These are phyloP conservation scores for Drosophila navojoa DNA, from an alignment of 1,140 invertebrate species.

Conservation along the genomic window DNA sequence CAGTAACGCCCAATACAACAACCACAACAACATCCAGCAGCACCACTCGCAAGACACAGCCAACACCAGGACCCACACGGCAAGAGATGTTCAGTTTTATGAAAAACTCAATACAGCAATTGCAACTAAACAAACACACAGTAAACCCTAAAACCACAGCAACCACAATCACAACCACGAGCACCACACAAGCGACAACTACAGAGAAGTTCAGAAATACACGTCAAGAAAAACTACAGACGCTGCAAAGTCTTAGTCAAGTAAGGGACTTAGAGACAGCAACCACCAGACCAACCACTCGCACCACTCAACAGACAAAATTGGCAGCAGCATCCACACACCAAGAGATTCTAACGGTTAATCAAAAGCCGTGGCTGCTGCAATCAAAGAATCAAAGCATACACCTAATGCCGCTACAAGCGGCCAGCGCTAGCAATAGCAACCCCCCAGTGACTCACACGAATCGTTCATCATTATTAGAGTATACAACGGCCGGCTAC, in stretches of 20 bases:
- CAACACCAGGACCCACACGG: not conserved
- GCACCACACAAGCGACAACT: not conserved
- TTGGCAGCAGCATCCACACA: conserved; percentile 23
- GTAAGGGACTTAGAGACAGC: not conserved
- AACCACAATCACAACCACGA: not conserved
- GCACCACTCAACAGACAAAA: not conserved
- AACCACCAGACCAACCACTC: not conserved
- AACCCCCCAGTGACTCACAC: conserved; percentile 65
- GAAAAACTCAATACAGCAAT: not conserved
- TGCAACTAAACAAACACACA: conserved; percentile 1
- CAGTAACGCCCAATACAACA: conserved; percentile 1
- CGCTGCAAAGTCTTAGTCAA: not conserved
- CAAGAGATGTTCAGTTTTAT: not conserved
- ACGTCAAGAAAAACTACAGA: not conserved
- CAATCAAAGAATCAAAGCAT: conserved; percentile 54
- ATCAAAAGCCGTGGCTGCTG: conserved; percentile 58
- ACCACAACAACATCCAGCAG: conserved; percentile 3
- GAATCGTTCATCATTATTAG: conserved; percentile 52
- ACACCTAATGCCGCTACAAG: conserved; percentile 47
- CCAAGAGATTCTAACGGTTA: conserved; percentile 55
- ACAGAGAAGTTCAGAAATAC: not conserved
- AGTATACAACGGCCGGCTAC: conserved; percentile 28
- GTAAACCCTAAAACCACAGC: conserved; percentile 4
- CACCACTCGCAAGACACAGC: conserved; percentile 3
- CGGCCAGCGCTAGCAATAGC: not conserved